Conservation (phyloP, 1,140 invertebrate species). For the Idris sp. region DNA sequence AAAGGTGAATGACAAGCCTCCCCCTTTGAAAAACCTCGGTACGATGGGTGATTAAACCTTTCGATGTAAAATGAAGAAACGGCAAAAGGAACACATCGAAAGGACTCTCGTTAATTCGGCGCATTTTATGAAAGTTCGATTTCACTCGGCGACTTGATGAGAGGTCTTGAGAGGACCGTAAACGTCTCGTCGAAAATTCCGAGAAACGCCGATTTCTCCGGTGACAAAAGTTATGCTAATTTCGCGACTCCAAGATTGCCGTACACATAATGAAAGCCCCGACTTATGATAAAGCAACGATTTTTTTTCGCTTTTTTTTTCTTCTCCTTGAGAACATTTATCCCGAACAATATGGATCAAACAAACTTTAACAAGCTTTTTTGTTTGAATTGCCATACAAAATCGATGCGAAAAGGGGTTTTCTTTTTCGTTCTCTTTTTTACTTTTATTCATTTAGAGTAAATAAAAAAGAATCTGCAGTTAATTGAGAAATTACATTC, state of each 20-base stretch:
- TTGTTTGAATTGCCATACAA: slow-evolving; percentile 37
- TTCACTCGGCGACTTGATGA: slow-evolving; percentile 35
- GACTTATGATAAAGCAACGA: slow-evolving; percentile 45
- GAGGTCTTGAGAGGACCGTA: slow-evolving; percentile 43
- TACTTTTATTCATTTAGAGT: neutral
- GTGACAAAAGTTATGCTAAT: slow-evolving; percentile 61
- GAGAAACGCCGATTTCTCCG: slow-evolving; percentile 25
- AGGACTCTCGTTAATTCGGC: slow-evolving; percentile 57
- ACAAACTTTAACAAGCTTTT: slow-evolving; percentile 50
- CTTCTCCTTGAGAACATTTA: slow-evolving; percentile 18
- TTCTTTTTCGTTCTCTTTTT: neutral
- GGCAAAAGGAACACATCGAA: slow-evolving; percentile 50
- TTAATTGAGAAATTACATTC: too few species aligned
- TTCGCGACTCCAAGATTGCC: slow-evolving; percentile 47
- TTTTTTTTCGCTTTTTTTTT: too few species aligned
- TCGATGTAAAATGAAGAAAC: slow-evolving; percentile 47
- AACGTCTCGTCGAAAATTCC: slow-evolving; percentile 46
- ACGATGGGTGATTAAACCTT: slow-evolving; percentile 41
- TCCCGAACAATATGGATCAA: slow-evolving; percentile 50
- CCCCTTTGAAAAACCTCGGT: slow-evolving; percentile 4
- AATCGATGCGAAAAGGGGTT: too few species aligned
- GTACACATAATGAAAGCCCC: slow-evolving; percentile 48
- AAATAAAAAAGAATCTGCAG: neutral
- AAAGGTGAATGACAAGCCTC: slow-evolving; percentile 25
- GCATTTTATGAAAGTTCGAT: slow-evolving; percentile 59